Evolutionary conservation across 2,888 invertebrate genomes (phyloP), one percentile per base, ranked within the genome.

Genomic region (Lasioglossum oenotherae): DNA sequence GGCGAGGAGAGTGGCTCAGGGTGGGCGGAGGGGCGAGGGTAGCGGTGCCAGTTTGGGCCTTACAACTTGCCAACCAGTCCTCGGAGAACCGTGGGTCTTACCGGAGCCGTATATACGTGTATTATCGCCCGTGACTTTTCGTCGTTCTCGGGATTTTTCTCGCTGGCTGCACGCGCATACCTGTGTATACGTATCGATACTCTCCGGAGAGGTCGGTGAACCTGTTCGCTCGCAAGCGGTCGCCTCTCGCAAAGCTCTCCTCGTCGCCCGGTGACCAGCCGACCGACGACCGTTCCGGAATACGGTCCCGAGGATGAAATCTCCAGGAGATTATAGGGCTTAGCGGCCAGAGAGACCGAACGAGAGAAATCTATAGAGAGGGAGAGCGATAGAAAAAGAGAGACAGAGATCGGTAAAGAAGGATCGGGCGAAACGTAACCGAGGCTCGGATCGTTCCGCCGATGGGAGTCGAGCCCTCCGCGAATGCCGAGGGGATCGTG

Each of bases 51-150:
- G 91, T 90, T 92, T 89, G 92, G 92, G 92, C 91, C 91, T 91
- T 91, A 91, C 91, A 80, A 85, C 89, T 90, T 81, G 91, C 92
- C 91, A 92, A 91, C 91, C 94, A 94, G 94, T 94, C 92, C 93
- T 93, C 92, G 92, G 92, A 93, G 93, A 93, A 92, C 93, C 93
- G 94, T 92, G 92, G 93, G 89, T 90, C 90, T 89, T 90, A 89
- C 84, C 89, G 87, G 90, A 91, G 89, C 88, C 83, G 87, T 86
- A 72, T 74, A 76, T 64, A 82, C 89, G 89, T 78, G 88, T 87
- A 85, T 78, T 49, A 23, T 71, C 67, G 71, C 82, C 82, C 74
- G 89, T 81, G 81, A 86, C 86, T 83, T 84, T 86, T 87, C 83
- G 84, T 78, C 84, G 79, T 84, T 80, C 75, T 60, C 81, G 82